Base-by-base conservation (phyloP, 2,888 invertebrate genomes). In the Napeogenes sylphis region DNA sequence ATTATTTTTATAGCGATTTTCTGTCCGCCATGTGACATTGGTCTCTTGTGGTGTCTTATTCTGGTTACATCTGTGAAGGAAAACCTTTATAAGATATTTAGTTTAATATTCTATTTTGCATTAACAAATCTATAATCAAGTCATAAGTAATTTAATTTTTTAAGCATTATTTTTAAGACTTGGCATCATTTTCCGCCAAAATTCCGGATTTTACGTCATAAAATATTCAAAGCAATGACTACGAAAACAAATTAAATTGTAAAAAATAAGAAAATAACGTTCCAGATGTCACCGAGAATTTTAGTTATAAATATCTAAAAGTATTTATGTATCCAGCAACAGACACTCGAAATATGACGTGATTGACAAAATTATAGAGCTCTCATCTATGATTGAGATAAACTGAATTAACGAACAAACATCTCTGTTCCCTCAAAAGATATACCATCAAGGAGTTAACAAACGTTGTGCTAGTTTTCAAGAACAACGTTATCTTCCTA, bases 41-140 rank as follows among this genome's bases (percentile, higher is more conserved):
- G 82, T 86, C 83, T 87, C 85, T 75, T 76, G 71, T 75, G 77
- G 77, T 79, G 75, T 68, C 71, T 77, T 76, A 68, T 73, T 70
- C 77, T 71, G 78, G 75, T 73, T 72, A 73, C 73, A 79, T 81
- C 89, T 90, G 87, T 8, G 89, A 90, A 78, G 80, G 81, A 70
- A 57, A 35, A 47, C 4, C 14, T 42, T 8, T 30, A 13, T 55
- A 10, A 46, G 12, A 42, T 10, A 42, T 42, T 10, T 10, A 42
- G 42, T 10, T 42, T 10, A 42, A 10, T 42, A 42, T 10, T 10
- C 42, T 10, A 42, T 6, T 12, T 12, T 38, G 38, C 8, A 38
- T 38, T 1, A 38, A 38, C 38, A 10, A 42, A 12, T 10, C 12
- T 10, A 42, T 10, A 10, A 42, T 42, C 8, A 42, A 42, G 12